phyloP scores from a whole-genome alignment of 2,797 vertebrate species.

The Furcifer pardalis region DNA sequence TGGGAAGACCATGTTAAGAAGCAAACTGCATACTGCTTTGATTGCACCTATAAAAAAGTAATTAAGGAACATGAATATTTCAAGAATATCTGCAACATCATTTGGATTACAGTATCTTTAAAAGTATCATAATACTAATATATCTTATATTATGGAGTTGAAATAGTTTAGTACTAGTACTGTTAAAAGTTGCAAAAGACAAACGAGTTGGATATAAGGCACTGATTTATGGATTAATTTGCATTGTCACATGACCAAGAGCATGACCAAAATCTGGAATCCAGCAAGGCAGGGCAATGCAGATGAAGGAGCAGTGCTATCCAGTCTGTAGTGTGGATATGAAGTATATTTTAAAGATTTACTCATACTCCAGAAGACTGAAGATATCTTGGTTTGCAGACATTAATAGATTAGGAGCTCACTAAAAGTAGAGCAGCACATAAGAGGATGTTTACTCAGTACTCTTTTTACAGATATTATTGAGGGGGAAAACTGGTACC shows the following conservation, averaged over 20 bases:
- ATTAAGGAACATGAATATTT: conserved; percentile 43
- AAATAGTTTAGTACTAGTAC: conserved; percentile 35
- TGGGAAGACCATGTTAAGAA: conserved; percentile 46
- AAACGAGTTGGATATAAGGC: conserved; percentile 6
- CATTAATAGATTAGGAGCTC: no score
- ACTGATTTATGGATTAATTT: background rate
- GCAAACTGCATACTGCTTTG: conserved; percentile 44
- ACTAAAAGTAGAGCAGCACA: no score
- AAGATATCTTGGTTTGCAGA: no score
- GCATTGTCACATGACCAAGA: background rate
- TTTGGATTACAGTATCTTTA: conserved; percentile 39
- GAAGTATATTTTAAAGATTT: no score
- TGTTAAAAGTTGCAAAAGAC: conserved; percentile 12
- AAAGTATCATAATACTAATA: background rate
- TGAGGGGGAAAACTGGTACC: no score
- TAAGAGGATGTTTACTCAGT: no score
- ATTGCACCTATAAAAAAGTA: conserved; percentile 45
- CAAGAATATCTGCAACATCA: conserved; percentile 30
- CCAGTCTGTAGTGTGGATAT: background rate
- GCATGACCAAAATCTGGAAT: background rate
- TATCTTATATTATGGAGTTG: conserved; percentile 1
- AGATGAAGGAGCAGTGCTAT: background rate
- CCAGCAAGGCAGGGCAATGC: background rate
- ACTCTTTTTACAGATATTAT: no score
- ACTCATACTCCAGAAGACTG: no score